Percentiles rank a stretch among this genome's conserved stretches.
These are phyloP conservation scores for Ridgeia piscesae DNA, from an alignment of 1,140 invertebrate species.

Conservation along the genomic window DNA sequence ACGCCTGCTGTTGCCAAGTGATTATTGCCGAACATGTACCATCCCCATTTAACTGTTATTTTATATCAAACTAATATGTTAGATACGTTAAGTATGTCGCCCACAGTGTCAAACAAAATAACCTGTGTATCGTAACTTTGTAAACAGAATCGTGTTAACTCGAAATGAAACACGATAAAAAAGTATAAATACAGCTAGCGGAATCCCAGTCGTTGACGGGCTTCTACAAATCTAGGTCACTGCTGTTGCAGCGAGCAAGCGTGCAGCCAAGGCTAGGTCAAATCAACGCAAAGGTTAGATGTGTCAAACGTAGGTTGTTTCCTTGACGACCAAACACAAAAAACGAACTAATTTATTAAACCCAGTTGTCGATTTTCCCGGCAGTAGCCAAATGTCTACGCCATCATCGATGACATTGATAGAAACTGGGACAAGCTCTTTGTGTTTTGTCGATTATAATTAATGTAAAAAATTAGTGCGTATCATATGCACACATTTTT, in stretches of 20 bases:
- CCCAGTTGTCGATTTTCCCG: neutral
- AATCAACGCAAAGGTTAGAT: neutral
- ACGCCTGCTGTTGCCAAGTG: too few species aligned
- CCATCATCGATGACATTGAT: neutral
- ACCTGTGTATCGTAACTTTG: neutral
- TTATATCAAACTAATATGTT: neutral
- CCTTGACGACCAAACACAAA: neutral
- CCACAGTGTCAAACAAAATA: neutral
- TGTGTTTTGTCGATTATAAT: neutral
- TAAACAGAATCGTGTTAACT: neutral
- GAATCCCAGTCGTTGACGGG: neutral
- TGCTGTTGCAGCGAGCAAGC: neutral
- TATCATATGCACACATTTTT: neutral
- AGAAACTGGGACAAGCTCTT: neutral
- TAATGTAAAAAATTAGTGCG: neutral
- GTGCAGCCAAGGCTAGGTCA: neutral
- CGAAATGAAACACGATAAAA: neutral
- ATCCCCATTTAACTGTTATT: neutral
- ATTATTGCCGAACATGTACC: neutral
- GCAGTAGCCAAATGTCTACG: neutral
- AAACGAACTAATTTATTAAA: neutral
- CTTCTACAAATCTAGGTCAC: neutral
- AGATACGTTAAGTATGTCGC: too few species aligned
- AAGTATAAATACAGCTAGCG: neutral
- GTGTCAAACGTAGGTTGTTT: neutral